Conservation (phyloP, 2,888 invertebrate species). For the Drosophila sordidula region DNA sequence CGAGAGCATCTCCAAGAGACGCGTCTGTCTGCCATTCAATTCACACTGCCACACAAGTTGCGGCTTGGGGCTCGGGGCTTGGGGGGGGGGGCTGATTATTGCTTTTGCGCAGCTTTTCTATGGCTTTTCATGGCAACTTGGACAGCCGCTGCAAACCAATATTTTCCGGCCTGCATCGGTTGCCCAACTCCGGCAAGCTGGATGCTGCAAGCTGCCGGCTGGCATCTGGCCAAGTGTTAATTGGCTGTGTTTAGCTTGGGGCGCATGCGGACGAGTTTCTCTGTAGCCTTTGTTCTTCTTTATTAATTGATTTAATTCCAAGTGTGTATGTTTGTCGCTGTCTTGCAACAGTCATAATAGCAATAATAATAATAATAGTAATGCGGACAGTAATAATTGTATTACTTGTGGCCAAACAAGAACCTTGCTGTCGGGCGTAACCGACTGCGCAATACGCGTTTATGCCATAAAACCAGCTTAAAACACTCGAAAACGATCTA, state of each 20-base stretch:
- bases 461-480: too few species aligned
- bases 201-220: background rate
- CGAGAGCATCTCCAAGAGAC: background rate
- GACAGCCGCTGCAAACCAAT: conserved; percentile 49
- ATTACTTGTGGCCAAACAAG: conserved; percentile 1
- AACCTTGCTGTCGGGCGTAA: too few species aligned
- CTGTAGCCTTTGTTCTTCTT: conserved; percentile 6
- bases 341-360: conserved; percentile 10
- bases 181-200: conserved; percentile 1
- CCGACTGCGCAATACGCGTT: too few species aligned
- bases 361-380: conserved; percentile 22
- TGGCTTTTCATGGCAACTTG: conserved; percentile 27
- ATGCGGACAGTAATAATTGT: conserved; percentile 1
- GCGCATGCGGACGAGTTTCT: conserved; percentile 5
- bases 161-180: conserved; percentile 47
- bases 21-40: conserved; percentile 2
- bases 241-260: conserved; percentile 32
- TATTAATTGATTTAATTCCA: conserved; percentile 50
- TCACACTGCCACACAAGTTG: conserved; percentile 2
- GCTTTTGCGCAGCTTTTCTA: conserved; percentile 38
- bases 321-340: background rate
- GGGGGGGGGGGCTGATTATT: background rate
- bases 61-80: too few species aligned
- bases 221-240: conserved; percentile 57
- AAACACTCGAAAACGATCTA: too few species aligned